A percentile compares a stretch with the other conserved stretches of the same genome.
phyloP scores from a whole-genome alignment of 2,797 vertebrate species.

The Thripadectes ignobilis region DNA sequence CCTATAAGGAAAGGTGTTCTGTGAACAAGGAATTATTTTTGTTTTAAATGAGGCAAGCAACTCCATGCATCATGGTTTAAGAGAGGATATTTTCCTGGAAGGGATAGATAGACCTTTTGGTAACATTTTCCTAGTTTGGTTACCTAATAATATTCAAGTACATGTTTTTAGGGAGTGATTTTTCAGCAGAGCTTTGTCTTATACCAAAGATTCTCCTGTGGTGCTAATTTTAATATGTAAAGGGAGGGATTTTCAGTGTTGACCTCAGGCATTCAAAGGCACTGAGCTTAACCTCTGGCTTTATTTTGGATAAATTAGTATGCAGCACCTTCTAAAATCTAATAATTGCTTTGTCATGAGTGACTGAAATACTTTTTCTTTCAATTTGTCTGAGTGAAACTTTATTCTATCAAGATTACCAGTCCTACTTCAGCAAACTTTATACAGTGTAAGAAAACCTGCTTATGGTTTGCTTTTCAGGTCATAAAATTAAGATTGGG shows the following conservation, averaged over 20 bases:
- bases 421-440: background rate
- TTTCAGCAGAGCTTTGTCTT: background rate
- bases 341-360: background rate
- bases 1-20: background rate
- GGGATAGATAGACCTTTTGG: background rate
- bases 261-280: background rate
- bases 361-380: background rate
- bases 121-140: background rate
- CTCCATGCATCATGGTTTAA: background rate
- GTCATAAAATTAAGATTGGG: background rate
- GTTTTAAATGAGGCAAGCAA: background rate
- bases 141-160: background rate
- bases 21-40: background rate
- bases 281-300: background rate
- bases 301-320: background rate
- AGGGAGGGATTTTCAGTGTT: background rate
- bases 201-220: background rate
- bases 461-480: background rate
- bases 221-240: background rate
- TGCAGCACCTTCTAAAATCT: background rate
- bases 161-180: background rate
- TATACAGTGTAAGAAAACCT: background rate
- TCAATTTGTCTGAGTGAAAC: background rate
- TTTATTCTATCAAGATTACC: background rate
- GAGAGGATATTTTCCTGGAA: background rate